Base-by-base conservation (phyloP, 2,113 vertebrate genomes). In the Cyanistes caeruleus region DNA sequence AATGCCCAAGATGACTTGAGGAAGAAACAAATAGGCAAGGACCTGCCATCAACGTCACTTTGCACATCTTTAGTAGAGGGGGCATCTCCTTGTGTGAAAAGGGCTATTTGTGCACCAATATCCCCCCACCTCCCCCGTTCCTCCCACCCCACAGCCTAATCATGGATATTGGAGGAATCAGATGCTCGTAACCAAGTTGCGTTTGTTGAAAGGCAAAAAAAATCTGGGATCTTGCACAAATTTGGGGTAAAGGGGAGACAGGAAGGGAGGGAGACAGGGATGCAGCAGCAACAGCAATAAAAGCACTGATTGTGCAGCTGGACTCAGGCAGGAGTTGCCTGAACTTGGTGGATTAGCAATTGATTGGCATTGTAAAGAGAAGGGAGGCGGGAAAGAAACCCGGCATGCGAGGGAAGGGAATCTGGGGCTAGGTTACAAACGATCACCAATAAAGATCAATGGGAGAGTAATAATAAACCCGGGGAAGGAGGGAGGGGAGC, bases 211-310 rank as follows among this genome's bases (percentile, higher is more conserved):
- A 74, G 31, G 74, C 24, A 79, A 91, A 81, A 91, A 81, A 91
- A 64, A 76, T 20, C 37, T 20, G 46, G 31, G 59, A 70, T 93
- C 33, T 43, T n/a, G 49, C 78, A 87, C 28, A 73, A 51, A 95
- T 86, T 74, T 56, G 59, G 64, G 53, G 80, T 65, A 80, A 94
- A 87, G 62, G 39, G 69, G 13, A 89, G n/a, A 62, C 35, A 78
- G 72, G 83, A 83, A 82, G 35, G 41, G 72, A 75, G 30, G 53
- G 49, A 83, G 35, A 46, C 64, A 46, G 35, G 39, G 85, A 51
- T 78, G 76, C 83, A 93, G 70, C 84, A 91, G 41, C 75, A 90
- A 97, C 60, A 92, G 95, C 80, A 76, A 96, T 95, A 97, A 97
- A 97, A 97, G 84, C 95, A 74, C 39, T 33, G 41, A 89, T 92